Percentiles rank a stretch among this genome's conserved stretches.
Conservation (phyloP, 1,140 invertebrate species). For the Fopius arisanus region DNA sequence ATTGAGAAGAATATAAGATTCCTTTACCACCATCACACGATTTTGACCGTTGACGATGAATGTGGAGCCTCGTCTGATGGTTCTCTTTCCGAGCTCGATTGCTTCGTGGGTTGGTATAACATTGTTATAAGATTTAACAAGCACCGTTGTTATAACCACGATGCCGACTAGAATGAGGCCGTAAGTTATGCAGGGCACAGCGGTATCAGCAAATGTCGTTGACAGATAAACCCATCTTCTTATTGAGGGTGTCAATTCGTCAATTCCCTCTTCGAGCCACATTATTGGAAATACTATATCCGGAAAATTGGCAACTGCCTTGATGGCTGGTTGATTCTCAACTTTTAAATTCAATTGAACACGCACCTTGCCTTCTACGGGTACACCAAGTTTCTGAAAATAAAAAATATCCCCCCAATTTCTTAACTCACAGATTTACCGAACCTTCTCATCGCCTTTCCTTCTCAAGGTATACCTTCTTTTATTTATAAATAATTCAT, state of each 20-base stretch:
- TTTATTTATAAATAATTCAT: too few species aligned
- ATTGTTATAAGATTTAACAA: conserved; percentile 78
- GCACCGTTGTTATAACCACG: conserved; percentile 69
- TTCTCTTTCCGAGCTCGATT: conserved; percentile 77
- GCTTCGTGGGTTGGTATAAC: conserved; percentile 78
- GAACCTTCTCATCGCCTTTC: too few species aligned
- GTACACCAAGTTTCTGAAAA: conserved; percentile 83
- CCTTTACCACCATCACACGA: conserved; percentile 68
- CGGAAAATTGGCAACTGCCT: conserved; percentile 77
- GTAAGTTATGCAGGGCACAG: conserved; percentile 74
- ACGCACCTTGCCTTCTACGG: conserved; percentile 81
- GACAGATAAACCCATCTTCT: conserved; percentile 79
- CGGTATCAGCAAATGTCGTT: conserved; percentile 76
- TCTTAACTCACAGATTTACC: too few species aligned
- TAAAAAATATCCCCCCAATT: too few species aligned
- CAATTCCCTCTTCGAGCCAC: conserved; percentile 90
- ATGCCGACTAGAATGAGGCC: conserved; percentile 75
- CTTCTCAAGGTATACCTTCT: too few species aligned
- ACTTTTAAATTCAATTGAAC: conserved; percentile 85
- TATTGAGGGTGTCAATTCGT: conserved; percentile 78
- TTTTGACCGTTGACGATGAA: conserved; percentile 76
- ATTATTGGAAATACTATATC: conserved; percentile 85
- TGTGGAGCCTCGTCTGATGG: conserved; percentile 74
- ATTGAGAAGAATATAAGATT: conserved; percentile 69
- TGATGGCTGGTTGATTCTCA: conserved; percentile 74